Evolutionary conservation across 2,888 invertebrate genomes (phyloP), one percentile per base, ranked within the genome.

Genomic region (Drosophila vallismaia): DNA sequence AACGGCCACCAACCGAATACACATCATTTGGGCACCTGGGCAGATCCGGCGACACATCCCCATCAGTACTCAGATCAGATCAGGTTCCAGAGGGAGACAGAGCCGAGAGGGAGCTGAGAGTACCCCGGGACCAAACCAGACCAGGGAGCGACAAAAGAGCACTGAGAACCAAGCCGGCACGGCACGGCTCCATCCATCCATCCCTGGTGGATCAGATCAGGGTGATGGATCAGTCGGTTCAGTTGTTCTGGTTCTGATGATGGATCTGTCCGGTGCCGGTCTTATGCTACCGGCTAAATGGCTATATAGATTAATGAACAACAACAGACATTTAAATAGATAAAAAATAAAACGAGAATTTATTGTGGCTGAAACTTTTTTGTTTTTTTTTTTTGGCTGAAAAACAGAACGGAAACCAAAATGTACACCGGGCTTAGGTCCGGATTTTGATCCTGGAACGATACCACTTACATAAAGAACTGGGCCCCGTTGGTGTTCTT

Each of bases 401-500:
- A 7, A 79, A 42, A 86, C 50, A 74, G 74, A 63, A 79, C 54
- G 72, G 59, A 29, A 73, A 73, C 56, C 50, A 59, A 52, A 36
- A 38, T 53, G 38, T 56, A 33, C 19, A 12, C 31, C 12, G 40
- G 40, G 19, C 19, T 19, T 55, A 48, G 29, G 38, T 40, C 53
- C 31, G 44, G 69, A 53, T 28, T 29, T 9, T 1, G 45, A 36
- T 24, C n/a, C 26, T 24, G 40, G 31, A 26, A n/a, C 19, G n/a
- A 12, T 49, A 36, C 29, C 88, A 96, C 98, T 97, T 94, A 99
- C 98, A 99, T 97, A 92, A 99, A 99, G 93, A 99, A 99, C 91
- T 99, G 99, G 2, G 99, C 99, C 66, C 99, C 98, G 92, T 99
- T 99, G 42, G 99, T 99, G 90, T 99, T 96, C 92, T 97, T 97